Conservation (phyloP, 2,797 vertebrate species). For the Acrossocheilus wenchowensis region DNA sequence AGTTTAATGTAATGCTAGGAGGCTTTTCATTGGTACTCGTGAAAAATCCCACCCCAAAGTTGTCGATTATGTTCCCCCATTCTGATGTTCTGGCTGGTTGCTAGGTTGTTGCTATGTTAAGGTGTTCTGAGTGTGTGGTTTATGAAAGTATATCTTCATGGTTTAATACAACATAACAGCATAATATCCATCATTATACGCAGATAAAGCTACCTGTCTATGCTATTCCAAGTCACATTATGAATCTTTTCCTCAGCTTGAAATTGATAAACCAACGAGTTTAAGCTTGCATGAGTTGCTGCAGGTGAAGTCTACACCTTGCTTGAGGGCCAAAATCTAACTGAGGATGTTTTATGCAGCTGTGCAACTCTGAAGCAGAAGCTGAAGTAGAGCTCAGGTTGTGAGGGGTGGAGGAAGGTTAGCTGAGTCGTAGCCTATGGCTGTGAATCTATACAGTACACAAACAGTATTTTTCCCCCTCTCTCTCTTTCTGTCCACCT, state of each 20-base stretch:
- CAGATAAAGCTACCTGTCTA: background rate
- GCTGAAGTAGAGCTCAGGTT: conserved; percentile 8
- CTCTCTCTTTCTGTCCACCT: conserved; percentile 27
- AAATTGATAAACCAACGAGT: background rate
- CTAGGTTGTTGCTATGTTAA: background rate
- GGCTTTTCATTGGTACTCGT: background rate
- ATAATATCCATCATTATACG: background rate
- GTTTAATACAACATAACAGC: background rate
- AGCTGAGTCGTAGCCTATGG: conserved; percentile 44
- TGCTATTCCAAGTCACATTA: background rate
- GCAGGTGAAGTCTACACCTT: conserved; percentile 37
- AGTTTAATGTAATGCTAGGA: background rate
- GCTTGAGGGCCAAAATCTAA: conserved; percentile 48
- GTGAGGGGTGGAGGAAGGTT: conserved; percentile 39
- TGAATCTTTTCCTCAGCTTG: background rate
- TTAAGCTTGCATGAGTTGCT: conserved; percentile 37
- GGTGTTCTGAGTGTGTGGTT: background rate
- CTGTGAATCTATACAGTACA: conserved; percentile 49
- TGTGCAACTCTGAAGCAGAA: conserved; percentile 32
- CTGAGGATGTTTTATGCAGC: conserved; percentile 51
- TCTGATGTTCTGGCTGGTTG: background rate
- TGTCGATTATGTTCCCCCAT: background rate
- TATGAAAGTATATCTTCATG: background rate
- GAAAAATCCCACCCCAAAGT: background rate
- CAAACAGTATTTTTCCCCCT: conserved; percentile 28